These are phyloP conservation scores for Platyura marginata DNA, from an alignment of 1,140 invertebrate species.

Conservation along the genomic window DNA sequence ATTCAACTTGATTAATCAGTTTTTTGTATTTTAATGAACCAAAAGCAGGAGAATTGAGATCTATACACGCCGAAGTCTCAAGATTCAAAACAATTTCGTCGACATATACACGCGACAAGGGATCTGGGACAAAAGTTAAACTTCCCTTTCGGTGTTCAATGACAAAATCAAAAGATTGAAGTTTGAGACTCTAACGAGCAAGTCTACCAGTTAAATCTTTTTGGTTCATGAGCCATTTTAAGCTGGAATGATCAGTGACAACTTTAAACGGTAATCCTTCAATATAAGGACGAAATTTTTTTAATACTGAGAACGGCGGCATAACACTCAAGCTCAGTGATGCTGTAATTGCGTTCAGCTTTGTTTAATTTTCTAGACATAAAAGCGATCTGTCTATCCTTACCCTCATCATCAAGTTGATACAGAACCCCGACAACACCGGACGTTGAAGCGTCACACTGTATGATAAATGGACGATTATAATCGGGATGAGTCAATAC, in stretches of 20 bases:
- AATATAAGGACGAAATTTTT: background rate
- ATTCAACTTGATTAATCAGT: too few species aligned
- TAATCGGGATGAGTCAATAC: background rate
- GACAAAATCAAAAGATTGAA: slow-evolving; percentile 9
- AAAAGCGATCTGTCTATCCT: background rate
- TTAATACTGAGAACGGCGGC: background rate
- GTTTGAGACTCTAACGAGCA: slow-evolving; percentile 14
- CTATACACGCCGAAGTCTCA: too few species aligned
- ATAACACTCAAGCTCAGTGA: background rate
- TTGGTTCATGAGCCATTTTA: slow-evolving; percentile 11
- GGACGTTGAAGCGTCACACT: background rate
- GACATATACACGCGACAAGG: too few species aligned
- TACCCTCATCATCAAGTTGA: background rate
- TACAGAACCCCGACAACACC: background rate
- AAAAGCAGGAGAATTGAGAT: too few species aligned
- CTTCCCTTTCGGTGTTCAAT: slow-evolving; percentile 3
- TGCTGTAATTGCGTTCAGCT: background rate
- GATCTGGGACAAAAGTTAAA: background rate
- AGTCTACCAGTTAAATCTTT: slow-evolving; percentile 12
- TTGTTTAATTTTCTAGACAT: background rate
- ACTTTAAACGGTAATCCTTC: background rate
- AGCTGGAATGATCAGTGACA: slow-evolving; percentile 1
- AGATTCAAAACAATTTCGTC: too few species aligned
- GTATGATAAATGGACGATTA: background rate
- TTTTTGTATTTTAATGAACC: too few species aligned